Conservation (phyloP, 2,888 invertebrate species). For the Limnephilus rhombicus region DNA sequence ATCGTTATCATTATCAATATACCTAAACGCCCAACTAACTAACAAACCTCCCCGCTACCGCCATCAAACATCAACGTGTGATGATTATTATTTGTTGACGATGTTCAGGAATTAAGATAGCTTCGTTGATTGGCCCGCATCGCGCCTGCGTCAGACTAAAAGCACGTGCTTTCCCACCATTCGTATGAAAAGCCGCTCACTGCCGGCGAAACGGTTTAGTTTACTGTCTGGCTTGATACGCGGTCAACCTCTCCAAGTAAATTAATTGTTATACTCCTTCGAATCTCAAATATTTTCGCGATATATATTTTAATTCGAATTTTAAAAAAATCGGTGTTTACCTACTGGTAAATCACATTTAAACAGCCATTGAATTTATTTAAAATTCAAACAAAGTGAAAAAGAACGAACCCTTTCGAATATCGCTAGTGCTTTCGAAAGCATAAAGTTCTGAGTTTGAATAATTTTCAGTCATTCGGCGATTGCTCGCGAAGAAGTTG, state of each 20-base stretch:
- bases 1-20: conserved; percentile 7
- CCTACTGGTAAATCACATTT: neutral
- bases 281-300: conserved; percentile 5
- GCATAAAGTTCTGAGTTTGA: conserved; percentile 10
- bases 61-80: neutral
- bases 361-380: neutral
- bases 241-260: neutral
- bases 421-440: conserved; percentile 21
- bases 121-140: conserved; percentile 44
- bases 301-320: no score
- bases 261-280: conserved; percentile 28
- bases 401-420: conserved; percentile 31
- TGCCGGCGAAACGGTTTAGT: conserved; percentile 44
- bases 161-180: conserved; percentile 60
- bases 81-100: conserved; percentile 7
- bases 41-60: neutral
- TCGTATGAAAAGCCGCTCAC: conserved; percentile 56
- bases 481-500: neutral
- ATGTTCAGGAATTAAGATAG: conserved; percentile 42
- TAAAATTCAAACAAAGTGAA: conserved; percentile 25
- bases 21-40: neutral
- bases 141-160: conserved; percentile 49
- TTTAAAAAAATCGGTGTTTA: neutral
- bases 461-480: neutral
- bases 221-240: conserved; percentile 48